phyloP scores from a whole-genome alignment of 2,113 vertebrate species.

The Eulacestoma nigropectus region DNA sequence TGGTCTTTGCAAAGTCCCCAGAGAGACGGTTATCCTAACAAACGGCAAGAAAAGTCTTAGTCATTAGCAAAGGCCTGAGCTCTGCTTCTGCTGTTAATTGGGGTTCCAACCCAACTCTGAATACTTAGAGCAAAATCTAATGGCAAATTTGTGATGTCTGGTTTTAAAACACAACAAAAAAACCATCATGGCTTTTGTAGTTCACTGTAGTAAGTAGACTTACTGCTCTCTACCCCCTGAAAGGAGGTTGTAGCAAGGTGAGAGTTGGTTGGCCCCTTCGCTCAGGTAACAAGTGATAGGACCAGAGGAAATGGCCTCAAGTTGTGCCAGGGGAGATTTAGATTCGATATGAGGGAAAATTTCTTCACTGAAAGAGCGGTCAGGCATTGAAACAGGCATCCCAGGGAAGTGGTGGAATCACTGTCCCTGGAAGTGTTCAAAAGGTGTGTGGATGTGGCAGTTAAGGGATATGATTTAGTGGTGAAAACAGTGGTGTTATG shows the following conservation, averaged over 20 bases:
- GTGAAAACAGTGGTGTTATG: accelerated
- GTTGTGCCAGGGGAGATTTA: not conserved
- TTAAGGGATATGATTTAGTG: not conserved
- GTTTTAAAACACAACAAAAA: not conserved
- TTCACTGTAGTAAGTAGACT: not conserved
- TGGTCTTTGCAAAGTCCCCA: not conserved
- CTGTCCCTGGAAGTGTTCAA: not conserved
- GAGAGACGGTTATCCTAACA: not conserved
- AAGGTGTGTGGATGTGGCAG: not conserved
- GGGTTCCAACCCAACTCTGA: not conserved
- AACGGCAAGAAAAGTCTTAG: not conserved
- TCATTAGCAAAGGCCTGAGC: not conserved
- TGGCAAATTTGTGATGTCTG: not conserved
- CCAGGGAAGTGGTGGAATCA: not conserved
- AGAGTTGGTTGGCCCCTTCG: not conserved
- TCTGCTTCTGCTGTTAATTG: not conserved
- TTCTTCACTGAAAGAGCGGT: not conserved
- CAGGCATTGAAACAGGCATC: not conserved
- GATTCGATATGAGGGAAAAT: not conserved
- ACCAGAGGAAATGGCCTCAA: not conserved
- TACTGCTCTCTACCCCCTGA: not conserved
- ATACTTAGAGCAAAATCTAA: not conserved
- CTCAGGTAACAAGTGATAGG: not conserved
- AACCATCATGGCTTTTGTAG: not conserved
- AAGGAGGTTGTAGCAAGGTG: not conserved